These are phyloP conservation scores for Orchesella cincta DNA, from an alignment of 1,140 invertebrate species.

Conservation along the genomic window DNA sequence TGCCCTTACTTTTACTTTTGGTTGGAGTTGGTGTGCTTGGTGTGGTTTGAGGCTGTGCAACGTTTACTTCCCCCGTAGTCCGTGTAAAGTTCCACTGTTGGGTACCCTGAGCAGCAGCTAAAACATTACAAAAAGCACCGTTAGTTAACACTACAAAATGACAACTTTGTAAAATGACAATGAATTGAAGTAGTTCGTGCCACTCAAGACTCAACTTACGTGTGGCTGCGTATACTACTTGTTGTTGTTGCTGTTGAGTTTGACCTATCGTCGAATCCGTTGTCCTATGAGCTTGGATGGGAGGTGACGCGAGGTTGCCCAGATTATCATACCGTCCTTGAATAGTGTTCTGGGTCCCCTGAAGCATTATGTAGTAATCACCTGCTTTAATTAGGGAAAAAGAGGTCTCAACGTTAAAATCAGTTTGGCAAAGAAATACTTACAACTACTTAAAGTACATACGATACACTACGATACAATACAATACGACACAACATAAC, in stretches of 20 bases:
- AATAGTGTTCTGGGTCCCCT: slow-evolving; percentile 35
- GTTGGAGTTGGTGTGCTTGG: slow-evolving; percentile 29
- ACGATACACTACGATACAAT: no score
- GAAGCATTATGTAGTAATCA: slow-evolving; percentile 44
- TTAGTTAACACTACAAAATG: not conserved
- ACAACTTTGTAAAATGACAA: not conserved
- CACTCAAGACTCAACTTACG: slow-evolving; percentile 4
- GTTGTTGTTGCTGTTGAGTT: not conserved
- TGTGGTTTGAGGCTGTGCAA: slow-evolving; percentile 25
- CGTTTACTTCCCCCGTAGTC: not conserved
- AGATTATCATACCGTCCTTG: slow-evolving; percentile 35
- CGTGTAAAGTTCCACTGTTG: slow-evolving; percentile 24
- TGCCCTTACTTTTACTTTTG: slow-evolving; percentile 26
- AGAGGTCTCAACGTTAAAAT: not conserved
- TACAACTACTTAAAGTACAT: no score
- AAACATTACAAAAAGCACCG: not conserved
- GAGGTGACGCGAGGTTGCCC: slow-evolving; percentile 35
- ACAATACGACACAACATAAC: no score
- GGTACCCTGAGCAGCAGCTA: slow-evolving; percentile 29
- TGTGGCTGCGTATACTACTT: slow-evolving; percentile 22
- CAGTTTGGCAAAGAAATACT: not conserved
- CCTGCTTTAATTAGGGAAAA: slow-evolving; percentile 22
- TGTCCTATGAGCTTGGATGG: slow-evolving; percentile 38
- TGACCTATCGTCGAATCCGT: slow-evolving; percentile 27
- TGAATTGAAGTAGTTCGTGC: no score